phyloP scores from a whole-genome alignment of 2,888 invertebrate genomes.

The Amphipoea oculea region DNA sequence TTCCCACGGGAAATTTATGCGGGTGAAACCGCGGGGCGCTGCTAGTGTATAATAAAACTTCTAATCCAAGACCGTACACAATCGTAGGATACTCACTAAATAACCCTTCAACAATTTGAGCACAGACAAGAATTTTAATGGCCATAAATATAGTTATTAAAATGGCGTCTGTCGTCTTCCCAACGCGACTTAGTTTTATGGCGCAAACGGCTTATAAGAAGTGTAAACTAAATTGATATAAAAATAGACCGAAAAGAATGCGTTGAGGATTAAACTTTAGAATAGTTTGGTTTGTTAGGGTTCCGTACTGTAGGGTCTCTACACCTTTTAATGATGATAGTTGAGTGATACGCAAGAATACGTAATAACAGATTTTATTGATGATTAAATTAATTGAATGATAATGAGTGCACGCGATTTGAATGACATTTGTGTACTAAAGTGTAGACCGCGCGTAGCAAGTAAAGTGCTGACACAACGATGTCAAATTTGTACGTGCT shows the following conservation, averaged over 20 bases:
- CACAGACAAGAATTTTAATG: constrained; percentile 40
- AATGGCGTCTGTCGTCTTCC: constrained; percentile 16
- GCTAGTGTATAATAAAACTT: constrained; percentile 1
- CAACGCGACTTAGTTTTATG: constrained; percentile 51
- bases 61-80: constrained; percentile 15
- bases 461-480: too few species aligned
- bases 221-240: constrained; percentile 35
- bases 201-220: constrained; percentile 39
- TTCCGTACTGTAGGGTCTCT: too few species aligned
- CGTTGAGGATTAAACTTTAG: neutral
- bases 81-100: constrained; percentile 19
- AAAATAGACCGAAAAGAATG: constrained; percentile 32
- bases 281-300: neutral
- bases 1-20: too few species aligned
- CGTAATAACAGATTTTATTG: too few species aligned
- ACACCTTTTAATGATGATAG: too few species aligned
- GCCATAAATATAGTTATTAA: constrained; percentile 38
- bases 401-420: too few species aligned
- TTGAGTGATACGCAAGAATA: too few species aligned
- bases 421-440: too few species aligned
- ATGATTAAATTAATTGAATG: too few species aligned
- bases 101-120: constrained; percentile 20
- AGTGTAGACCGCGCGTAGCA: too few species aligned
- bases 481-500: too few species aligned
- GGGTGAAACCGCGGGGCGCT: too few species aligned